Conservation (phyloP, 2,113 vertebrate genomes). For the Aythya baeri region DNA sequence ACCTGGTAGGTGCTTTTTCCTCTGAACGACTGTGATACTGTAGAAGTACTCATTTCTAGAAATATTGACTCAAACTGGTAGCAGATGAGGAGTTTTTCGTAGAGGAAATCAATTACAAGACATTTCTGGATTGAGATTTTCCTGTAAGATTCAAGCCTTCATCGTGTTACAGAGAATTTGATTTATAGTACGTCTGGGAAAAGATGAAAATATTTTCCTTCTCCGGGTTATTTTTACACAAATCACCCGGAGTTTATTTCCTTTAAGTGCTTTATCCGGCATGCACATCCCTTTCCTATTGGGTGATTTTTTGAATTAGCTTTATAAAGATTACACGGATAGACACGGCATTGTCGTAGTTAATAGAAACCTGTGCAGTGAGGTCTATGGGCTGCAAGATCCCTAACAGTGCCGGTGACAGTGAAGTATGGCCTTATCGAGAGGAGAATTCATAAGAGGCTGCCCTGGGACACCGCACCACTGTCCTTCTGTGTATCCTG, state of each 20-base stretch:
- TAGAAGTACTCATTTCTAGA: neutral
- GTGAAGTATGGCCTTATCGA: conserved; percentile 78
- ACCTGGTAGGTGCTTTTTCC: neutral
- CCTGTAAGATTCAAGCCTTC: neutral
- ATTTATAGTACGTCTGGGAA: neutral
- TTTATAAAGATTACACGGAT: conserved; percentile 75
- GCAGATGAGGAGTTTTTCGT: neutral
- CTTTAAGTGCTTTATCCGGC: conserved; percentile 6
- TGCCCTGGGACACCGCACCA: conserved; percentile 84
- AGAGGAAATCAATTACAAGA: neutral
- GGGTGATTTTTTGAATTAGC: conserved; percentile 58
- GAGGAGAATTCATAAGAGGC: conserved; percentile 83
- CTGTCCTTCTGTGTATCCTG: conserved; percentile 88
- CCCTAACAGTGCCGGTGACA: conserved; percentile 78
- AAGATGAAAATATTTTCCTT: neutral
- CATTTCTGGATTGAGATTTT: neutral
- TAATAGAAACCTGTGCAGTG: conserved; percentile 86
- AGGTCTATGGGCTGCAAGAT: conserved; percentile 76
- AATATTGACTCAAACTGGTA: neutral
- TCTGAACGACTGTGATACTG: neutral
- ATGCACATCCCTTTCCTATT: conserved; percentile 25
- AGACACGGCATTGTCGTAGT: conserved; percentile 82
- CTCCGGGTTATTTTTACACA: conserved; percentile 9
- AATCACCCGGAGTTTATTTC: conserved; percentile 41
- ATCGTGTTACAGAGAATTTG: neutral